Conservation (phyloP, 2,113 vertebrate species). For the Oncorhynchus masou region DNA sequence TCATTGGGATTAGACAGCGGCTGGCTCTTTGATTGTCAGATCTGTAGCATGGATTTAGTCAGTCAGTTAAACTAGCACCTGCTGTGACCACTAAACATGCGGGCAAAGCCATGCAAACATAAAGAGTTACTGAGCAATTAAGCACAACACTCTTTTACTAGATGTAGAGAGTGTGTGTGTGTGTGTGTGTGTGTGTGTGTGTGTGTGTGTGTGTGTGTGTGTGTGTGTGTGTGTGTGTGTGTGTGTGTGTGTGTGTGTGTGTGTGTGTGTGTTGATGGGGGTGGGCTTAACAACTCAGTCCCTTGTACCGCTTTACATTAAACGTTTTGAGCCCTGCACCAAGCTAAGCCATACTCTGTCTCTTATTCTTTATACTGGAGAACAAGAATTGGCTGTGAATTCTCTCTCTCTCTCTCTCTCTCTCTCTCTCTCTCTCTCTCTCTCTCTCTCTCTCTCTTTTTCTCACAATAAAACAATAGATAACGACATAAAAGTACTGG, state of each 20-base stretch:
- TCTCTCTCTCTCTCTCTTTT: neutral
- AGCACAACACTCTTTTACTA: too few relatives aligned
- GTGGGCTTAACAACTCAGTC: too few relatives aligned
- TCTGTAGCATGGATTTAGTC: slow-evolving; percentile 9
- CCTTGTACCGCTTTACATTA: neutral
- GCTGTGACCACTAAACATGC: slow-evolving; percentile 12
- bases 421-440: too few relatives aligned
- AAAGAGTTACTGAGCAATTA: neutral
- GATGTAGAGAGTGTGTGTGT: too few relatives aligned
- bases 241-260: too few relatives aligned
- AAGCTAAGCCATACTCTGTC: neutral
- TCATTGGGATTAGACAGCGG: slow-evolving; percentile 30
- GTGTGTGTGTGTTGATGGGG: too few relatives aligned
- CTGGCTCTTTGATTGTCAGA: slow-evolving; percentile 38
- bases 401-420: neutral
- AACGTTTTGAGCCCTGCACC: neutral
- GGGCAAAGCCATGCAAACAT: neutral
- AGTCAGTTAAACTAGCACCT: slow-evolving; percentile 25
- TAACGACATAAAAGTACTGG: slow-evolving; percentile 16
- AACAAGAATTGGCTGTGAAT: too few relatives aligned
- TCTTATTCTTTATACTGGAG: neutral
- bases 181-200: too few relatives aligned
- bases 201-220: too few relatives aligned
- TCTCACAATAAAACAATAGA: neutral
- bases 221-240: too few relatives aligned